Base-by-base conservation (phyloP, 2,888 invertebrate genomes). In the Pocota personata region DNA sequence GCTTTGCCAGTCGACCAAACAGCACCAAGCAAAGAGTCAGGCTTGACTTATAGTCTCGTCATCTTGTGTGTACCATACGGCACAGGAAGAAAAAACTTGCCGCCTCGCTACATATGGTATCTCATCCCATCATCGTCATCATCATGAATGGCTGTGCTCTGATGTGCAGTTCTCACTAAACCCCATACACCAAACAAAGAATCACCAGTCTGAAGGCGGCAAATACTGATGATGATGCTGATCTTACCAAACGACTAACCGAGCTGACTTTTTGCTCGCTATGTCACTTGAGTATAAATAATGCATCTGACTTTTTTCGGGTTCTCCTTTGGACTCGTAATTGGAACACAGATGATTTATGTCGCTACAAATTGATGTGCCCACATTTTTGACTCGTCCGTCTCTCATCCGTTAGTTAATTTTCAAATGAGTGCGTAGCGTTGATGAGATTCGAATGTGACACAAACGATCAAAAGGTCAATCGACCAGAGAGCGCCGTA, bases 361-460 rank as follows among this genome's bases (percentile, higher is more conserved):
- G 75, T 80, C 79, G 35, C 73, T 57, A 84, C 83, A 75, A 84
- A 79, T 84, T 79, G 73, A 78, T 79, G 79, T 57, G 78, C 48
- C 43, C 75, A 60, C 64, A 67, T 37, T 46, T 75, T 67, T 52
- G 37, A 43, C 50, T 37, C 16, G 12, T 32, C n/a, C n/a, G n/a
- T n/a, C 27, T 77, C 46, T 21, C 37, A 43, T 46, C 19, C 50
- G 55, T 16, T 8, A 52, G 67, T 64, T 76, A 64, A 52, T 76
- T 86, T 82, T 76, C 86, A 82, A 86, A 82, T 86, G 86, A 86
- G 72, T 86, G 76, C 60, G 30, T 67, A 72, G 80, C 71, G 82
- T 75, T 86, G 80, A 86, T 82, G 76, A 72, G 86, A 60, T 82
- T 72, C 86, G 72, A 86, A 82, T 82, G 86, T 82, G 82, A 86